A percentile compares a stretch with the other conserved stretches of the same genome.
Evolutionary conservation across 2,888 invertebrate genomes (phyloP).

Genomic region (Temnothorax rugatulus): DNA sequence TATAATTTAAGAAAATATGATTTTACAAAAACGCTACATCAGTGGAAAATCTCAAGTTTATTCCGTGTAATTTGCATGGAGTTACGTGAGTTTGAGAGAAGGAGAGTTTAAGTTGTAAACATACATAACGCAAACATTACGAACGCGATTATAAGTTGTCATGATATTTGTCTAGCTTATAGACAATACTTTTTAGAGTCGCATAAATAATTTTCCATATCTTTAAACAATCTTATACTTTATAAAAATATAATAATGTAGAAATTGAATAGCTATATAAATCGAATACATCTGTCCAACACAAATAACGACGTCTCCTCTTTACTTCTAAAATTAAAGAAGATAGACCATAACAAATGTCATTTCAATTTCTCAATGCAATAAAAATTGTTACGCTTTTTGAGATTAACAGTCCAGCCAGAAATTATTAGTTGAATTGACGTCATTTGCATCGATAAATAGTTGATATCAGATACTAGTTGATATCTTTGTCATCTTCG

Average conservation of each 20-base stretch:
- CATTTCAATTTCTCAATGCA: background rate
- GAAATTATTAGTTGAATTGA: too few species aligned
- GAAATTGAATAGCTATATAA: background rate
- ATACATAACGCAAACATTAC: background rate
- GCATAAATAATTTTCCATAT: background rate
- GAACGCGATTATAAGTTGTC: background rate
- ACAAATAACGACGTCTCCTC: background rate
- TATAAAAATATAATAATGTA: background rate
- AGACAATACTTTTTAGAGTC: background rate
- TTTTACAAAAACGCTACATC: background rate
- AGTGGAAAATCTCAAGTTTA: conserved; percentile 5
- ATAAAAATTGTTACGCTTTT: background rate
- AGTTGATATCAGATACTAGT: too few species aligned
- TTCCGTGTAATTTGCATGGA: background rate
- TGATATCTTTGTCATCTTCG: too few species aligned
- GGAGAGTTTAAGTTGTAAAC: conserved; percentile 19
- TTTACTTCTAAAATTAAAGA: background rate
- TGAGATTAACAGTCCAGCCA: too few species aligned
- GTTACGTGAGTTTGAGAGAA: background rate
- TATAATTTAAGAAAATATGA: background rate
- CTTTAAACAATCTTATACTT: conserved; percentile 9
- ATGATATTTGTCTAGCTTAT: background rate
- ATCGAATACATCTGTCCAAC: background rate
- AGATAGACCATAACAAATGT: background rate
- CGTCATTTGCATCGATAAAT: too few species aligned